Evolutionary conservation across 92 coral and sea anemone genomes (phyloP), one percentile per base, ranked within the genome.

Genomic region (Zoanthus sansibaricus): DNA sequence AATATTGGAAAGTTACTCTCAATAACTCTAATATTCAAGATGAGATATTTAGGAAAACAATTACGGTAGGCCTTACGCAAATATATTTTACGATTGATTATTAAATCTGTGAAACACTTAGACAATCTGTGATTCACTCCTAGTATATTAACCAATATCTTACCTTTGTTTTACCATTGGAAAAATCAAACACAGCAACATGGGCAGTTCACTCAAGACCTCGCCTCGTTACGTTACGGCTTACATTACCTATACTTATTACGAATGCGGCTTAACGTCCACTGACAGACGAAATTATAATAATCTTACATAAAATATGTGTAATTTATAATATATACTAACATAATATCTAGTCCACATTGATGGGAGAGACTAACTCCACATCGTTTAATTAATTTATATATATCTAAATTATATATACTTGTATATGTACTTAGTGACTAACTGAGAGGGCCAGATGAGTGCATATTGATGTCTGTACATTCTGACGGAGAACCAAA

Each of bases 231-330:
- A 17, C 1, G 74, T 31, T 69, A 69, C 5, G 5, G 62, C 3
- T 48, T 20, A 73, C 18, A 15, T 55, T 66, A 45, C 75, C 16
- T 64, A 21, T 80, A 18, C 20, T 11, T 45, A 64, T 18, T 80
- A 48, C 6, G 44, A 64, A 80, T 66, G 73, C 8, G 12, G 9
- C 67, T 80, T 80, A 80, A 70, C 85, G 85, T 80, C 85, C 58
- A 32, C 75, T 80, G 18, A 20, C 6, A 20, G 85, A 80, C 85
- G 85, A 66, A 67, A 80, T 80, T 16, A 79, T 79, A 20, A 62
- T 79, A 79, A 80, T 46, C 66, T 80, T 37, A 80, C 45, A 17
- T 80, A 80, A 30, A 80, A 80, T 33, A 69, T 69, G 44, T 56
- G 44, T 56, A 42, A 64, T 9, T 44, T 67, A 15, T 44, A 16